These are phyloP conservation scores for Zelostemma sp. DNA, from an alignment of 1,140 invertebrate species.

Conservation along the genomic window DNA sequence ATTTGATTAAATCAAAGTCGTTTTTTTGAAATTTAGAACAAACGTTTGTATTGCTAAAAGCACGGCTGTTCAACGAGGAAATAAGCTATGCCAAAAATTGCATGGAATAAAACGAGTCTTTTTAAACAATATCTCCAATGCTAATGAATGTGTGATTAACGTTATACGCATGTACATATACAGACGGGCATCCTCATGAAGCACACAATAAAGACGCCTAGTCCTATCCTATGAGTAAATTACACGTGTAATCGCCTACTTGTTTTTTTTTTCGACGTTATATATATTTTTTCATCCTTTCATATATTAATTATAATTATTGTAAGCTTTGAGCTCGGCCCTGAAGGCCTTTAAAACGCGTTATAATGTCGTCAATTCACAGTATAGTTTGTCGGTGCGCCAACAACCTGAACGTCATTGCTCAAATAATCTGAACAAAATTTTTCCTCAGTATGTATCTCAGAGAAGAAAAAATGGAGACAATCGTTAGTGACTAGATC, in stretches of 20 bases:
- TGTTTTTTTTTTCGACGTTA: conserved; percentile 22
- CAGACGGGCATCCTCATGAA: conserved; percentile 52
- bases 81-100: background rate
- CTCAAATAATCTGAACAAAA: background rate
- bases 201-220: conserved; percentile 59
- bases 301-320: conserved; percentile 54
- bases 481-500: conserved; percentile 29
- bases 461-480: background rate
- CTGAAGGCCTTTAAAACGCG: conserved; percentile 27
- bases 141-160: conserved; percentile 46
- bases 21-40: background rate
- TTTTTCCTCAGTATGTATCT: background rate
- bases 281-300: conserved; percentile 30
- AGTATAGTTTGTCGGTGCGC: background rate
- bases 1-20: conserved; percentile 48
- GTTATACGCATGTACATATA: conserved; percentile 57
- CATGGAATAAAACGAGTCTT: background rate
- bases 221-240: conserved; percentile 47
- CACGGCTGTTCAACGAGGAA: too few relatives aligned
- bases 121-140: conserved; percentile 44
- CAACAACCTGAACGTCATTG: conserved; percentile 10
- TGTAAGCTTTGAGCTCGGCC: conserved; percentile 64
- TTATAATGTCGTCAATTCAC: conserved; percentile 24
- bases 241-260: conserved; percentile 25
- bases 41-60: background rate